Evolutionary conservation across 2,888 invertebrate species (phyloP).

Genomic region (Malacosoma neustria): DNA sequence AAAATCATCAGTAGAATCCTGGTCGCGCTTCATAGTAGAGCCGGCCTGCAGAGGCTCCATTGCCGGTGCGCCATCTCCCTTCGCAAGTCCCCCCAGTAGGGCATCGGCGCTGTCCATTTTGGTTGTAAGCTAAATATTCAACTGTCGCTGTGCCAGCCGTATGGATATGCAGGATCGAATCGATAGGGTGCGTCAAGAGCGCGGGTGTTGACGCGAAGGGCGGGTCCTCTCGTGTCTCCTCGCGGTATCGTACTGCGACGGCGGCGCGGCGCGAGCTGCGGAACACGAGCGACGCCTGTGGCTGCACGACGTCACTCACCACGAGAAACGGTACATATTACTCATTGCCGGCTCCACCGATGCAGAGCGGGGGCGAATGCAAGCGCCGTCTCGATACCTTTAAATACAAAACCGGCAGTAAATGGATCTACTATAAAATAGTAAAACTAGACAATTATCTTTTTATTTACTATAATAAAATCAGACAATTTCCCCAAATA

Average conservation of each 20-base stretch:
- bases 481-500: too few species aligned
- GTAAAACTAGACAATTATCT: too few species aligned
- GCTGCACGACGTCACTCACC: constrained; percentile 61
- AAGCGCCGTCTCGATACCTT: too few species aligned
- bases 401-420: too few species aligned
- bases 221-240: constrained; percentile 54
- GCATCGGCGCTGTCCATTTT: constrained; percentile 51
- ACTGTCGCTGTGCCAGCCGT: constrained; percentile 12
- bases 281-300: constrained; percentile 30
- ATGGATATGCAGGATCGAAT: constrained; percentile 20
- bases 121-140: constrained; percentile 22
- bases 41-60: constrained; percentile 17
- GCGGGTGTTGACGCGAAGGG: constrained; percentile 31
- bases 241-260: constrained; percentile 53
- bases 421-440: too few species aligned
- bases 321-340: constrained; percentile 59
- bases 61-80: constrained; percentile 37
- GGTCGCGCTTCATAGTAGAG: constrained; percentile 69
- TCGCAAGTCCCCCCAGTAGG: constrained; percentile 46
- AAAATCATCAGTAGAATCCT: constrained; percentile 83
- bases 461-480: too few species aligned
- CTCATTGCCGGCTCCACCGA: constrained; percentile 49
- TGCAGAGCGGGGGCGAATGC: constrained; percentile 29
- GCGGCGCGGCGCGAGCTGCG: constrained; percentile 17
- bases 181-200: constrained; percentile 42